Evolutionary conservation across 2,888 invertebrate genomes (phyloP).

Genomic region (Dryobota labecula): DNA sequence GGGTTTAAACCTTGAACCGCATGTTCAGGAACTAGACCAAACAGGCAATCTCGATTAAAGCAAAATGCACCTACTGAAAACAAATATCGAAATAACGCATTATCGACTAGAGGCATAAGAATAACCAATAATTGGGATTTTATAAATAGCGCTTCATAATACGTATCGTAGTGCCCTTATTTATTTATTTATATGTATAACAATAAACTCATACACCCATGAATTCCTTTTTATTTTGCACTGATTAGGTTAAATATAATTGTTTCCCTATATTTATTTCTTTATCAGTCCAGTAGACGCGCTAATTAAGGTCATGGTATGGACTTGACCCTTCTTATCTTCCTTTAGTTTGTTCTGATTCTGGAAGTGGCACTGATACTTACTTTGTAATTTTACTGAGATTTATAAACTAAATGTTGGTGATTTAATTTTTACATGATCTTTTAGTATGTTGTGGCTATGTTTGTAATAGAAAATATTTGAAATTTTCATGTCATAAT

Average conservation of each 20-base stretch:
- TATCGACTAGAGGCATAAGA: too few species aligned
- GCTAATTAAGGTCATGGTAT: constrained; percentile 46
- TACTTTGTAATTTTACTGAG: constrained; percentile 26
- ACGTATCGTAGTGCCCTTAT: constrained; percentile 13
- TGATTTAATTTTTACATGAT: neutral
- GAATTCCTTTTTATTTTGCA: too few species aligned
- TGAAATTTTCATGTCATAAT: neutral
- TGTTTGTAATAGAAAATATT: neutral
- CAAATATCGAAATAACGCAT: too few species aligned
- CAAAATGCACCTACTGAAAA: too few species aligned
- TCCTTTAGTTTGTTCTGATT: constrained; percentile 39
- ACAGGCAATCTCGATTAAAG: neutral
- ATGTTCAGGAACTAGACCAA: neutral
- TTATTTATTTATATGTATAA: too few species aligned
- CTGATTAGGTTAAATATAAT: constrained; percentile 20
- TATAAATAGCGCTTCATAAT: constrained; percentile 11
- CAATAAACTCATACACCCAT: too few species aligned
- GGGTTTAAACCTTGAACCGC: neutral
- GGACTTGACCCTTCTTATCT: constrained; percentile 59
- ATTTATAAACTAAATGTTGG: constrained; percentile 3
- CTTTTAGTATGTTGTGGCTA: neutral
- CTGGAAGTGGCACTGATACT: constrained; percentile 19
- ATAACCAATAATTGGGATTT: neutral
- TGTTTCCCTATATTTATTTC: constrained; percentile 31
- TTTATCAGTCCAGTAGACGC: constrained; percentile 41